Evolutionary conservation across 2,113 vertebrate species (phyloP).

Genomic region (Bufo bufo): DNA sequence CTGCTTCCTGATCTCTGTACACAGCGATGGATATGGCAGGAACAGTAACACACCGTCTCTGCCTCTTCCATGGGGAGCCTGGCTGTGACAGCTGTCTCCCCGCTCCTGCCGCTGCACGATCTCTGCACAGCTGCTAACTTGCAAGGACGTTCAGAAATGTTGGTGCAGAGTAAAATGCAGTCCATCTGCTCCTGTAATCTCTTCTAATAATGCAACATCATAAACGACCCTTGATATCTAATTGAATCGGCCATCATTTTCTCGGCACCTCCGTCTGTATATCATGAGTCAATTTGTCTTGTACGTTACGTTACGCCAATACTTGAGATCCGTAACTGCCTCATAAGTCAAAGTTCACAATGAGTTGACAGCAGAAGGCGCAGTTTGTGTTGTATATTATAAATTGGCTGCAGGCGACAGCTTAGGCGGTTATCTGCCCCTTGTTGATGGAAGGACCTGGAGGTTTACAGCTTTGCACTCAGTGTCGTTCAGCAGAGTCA

Average conservation of each 20-base stretch:
- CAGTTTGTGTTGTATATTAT: background rate
- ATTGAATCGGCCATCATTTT: background rate
- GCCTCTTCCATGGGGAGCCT: too few relatives aligned
- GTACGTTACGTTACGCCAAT: background rate
- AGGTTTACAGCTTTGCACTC: background rate
- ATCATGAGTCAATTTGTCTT: background rate
- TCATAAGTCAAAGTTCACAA: background rate
- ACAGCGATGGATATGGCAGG: too few relatives aligned
- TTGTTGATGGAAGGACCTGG: background rate
- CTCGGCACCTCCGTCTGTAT: background rate
- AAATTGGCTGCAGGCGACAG: background rate
- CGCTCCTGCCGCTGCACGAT: too few relatives aligned
- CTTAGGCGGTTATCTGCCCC: background rate
- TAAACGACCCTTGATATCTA: too few relatives aligned
- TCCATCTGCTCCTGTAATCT: background rate
- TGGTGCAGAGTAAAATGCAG: too few relatives aligned
- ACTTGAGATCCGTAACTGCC: background rate
- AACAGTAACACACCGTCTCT: too few relatives aligned
- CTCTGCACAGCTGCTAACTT: too few relatives aligned
- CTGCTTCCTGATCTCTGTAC: too few relatives aligned
- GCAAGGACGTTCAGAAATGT: too few relatives aligned
- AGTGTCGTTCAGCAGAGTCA: slow-evolving; percentile 4
- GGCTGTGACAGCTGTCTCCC: too few relatives aligned
- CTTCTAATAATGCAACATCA: too few relatives aligned
- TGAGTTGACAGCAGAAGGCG: slow-evolving; percentile 10